Evolutionary conservation across 2,113 vertebrate genomes (phyloP), one percentile per base, ranked within the genome.

Genomic region (Prionailurus bengalensis): DNA sequence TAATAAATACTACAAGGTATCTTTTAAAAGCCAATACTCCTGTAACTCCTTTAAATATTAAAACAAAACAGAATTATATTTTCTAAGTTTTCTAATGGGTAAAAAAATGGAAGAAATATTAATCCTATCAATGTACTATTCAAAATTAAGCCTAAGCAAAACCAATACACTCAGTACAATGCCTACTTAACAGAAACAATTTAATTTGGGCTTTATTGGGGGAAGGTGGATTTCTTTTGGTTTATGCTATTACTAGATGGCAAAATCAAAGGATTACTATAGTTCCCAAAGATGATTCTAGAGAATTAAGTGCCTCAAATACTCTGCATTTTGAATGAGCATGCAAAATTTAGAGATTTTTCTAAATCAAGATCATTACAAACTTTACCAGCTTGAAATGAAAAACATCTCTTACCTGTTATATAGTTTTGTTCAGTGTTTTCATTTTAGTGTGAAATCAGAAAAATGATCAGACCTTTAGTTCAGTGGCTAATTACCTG

Each of bases 401-500:
- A 25, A 55, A 97, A 95, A 91, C 3, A 78, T 55, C 33, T 96
- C 15, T 93, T 73, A 42, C 4, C 31, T 74, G 3, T 63, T 89
- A 25, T 11, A 1, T 87, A 48, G 4, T 63, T 90, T 94, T 79
- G 42, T 89, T 97, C n/a, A 42, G 1, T 93, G 23, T 79, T 93
- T 74, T 91, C 27, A 88, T 76, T 94, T 98, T 92, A 97, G 98
- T n/a, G 48, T 55, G 51, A 71, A 96, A 95, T 36, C 96, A 31
- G 19, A 97, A 96, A 95, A 96, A 74, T 86, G 7, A 82, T 97
- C 79, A 86, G 19, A 81, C 66, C 78, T 97, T 68, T 91, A 29
- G 25, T 95, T 92, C 68, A 76, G 16, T 95, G 27, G 80, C 96
- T 81, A 98, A 98, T 97, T 91, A 97, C 45, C 92, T 97, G 85